Conservation (phyloP, 2,797 vertebrate genomes). For the Myiotriccus ornatus region DNA sequence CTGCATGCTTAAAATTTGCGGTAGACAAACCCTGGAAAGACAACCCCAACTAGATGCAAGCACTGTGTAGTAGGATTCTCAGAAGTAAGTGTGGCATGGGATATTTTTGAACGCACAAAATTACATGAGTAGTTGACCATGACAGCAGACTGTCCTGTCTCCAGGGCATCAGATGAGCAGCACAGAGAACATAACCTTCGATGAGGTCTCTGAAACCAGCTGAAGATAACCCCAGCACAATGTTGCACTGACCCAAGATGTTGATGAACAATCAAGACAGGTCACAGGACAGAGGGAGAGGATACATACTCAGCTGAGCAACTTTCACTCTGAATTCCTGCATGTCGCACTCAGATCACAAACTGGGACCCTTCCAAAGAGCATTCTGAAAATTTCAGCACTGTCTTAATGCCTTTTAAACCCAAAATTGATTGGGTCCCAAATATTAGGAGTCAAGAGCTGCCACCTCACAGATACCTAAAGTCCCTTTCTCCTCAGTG, state of each 20-base stretch:
- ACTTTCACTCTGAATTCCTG: neutral
- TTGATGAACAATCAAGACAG: neutral
- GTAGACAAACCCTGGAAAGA: neutral
- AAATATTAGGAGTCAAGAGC: neutral
- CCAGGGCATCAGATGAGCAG: neutral
- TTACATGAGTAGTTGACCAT: neutral
- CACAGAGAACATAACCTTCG: neutral
- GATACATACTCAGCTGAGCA: neutral
- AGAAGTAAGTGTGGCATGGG: neutral
- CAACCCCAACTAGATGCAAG: neutral
- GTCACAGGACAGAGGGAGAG: neutral
- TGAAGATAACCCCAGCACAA: neutral
- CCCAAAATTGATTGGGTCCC: neutral
- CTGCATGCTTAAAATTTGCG: neutral
- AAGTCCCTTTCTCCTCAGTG: neutral
- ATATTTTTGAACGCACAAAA: neutral
- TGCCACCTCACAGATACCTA: neutral
- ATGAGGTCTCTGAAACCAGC: neutral
- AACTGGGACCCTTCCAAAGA: neutral
- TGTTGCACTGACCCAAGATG: neutral
- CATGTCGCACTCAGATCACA: neutral
- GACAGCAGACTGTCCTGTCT: neutral
- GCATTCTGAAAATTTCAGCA: neutral
- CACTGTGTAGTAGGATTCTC: neutral
- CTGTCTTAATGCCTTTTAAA: neutral